These are phyloP conservation scores for Hippocampus comes DNA, from an alignment of 2,113 vertebrate genomes.

Conservation along the genomic window DNA sequence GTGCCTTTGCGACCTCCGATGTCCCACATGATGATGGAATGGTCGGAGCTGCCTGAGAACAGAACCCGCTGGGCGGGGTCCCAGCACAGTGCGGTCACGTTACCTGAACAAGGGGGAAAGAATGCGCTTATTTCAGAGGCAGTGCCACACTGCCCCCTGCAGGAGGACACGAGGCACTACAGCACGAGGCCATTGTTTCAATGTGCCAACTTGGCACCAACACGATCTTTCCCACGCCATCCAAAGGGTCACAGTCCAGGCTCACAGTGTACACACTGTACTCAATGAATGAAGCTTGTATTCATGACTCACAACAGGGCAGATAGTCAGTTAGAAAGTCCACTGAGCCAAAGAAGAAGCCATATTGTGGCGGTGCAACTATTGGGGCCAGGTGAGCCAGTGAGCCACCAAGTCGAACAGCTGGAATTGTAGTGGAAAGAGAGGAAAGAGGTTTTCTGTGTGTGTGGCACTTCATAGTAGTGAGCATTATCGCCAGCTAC, in stretches of 20 bases:
- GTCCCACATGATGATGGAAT: constrained; percentile 99
- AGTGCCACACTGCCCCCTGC: not conserved
- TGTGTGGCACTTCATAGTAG: too few species aligned
- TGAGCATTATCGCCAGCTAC: not conserved
- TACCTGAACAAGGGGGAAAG: constrained; percentile 69
- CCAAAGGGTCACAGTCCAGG: not conserved
- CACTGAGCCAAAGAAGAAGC: too few species aligned
- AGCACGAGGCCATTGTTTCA: not conserved
- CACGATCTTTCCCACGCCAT: not conserved
- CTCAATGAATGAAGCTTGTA: not conserved
- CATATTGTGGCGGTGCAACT: too few species aligned
- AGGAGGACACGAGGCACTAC: not conserved
- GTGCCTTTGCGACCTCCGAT: constrained; percentile 97
- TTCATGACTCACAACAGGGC: not conserved
- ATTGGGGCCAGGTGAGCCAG: too few species aligned
- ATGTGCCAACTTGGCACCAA: not conserved
- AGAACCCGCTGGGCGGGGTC: constrained; percentile 87
- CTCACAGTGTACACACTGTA: not conserved
- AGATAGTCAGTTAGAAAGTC: too few species aligned
- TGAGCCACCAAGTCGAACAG: too few species aligned
- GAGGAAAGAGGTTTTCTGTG: too few species aligned
- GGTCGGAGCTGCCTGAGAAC: constrained; percentile 96
- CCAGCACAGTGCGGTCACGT: constrained; percentile 93
- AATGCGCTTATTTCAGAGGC: not conserved
- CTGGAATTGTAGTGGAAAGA: too few species aligned